Conservation (phyloP, 2,113 vertebrate genomes). For the Tricholaema leucomelas region DNA sequence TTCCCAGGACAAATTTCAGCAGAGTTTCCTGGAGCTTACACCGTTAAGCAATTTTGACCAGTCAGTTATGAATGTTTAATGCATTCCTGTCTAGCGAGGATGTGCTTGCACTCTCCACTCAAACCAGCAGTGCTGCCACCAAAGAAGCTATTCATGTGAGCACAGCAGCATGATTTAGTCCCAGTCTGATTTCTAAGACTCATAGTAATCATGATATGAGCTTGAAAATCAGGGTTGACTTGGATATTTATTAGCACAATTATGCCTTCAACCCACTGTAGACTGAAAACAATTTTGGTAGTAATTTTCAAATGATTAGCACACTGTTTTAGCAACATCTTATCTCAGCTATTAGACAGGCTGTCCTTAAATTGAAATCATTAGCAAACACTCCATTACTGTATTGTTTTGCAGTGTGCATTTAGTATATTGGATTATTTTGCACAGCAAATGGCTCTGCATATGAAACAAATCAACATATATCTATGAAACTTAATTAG, state of each 20-base stretch:
- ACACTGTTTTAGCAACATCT: constrained; percentile 26
- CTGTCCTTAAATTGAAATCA: constrained; percentile 49
- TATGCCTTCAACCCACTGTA: background rate
- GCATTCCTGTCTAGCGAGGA: background rate
- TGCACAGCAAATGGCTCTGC: constrained; percentile 28
- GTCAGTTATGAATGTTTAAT: background rate
- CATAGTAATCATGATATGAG: background rate
- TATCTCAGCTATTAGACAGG: constrained; percentile 44
- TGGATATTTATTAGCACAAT: constrained; percentile 48
- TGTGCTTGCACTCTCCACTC: background rate
- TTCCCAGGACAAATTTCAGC: background rate
- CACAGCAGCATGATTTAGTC: background rate
- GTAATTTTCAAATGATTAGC: constrained; percentile 62
- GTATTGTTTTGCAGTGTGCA: constrained; percentile 35
- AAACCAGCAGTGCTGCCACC: background rate
- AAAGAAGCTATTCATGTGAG: background rate
- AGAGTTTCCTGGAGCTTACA: background rate
- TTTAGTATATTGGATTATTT: constrained; percentile 36
- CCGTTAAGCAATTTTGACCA: background rate
- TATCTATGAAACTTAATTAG: constrained; percentile 33
- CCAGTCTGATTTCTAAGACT: background rate
- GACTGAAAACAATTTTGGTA: constrained; percentile 19
- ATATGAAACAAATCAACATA: constrained; percentile 42
- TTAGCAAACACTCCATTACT: constrained; percentile 42
- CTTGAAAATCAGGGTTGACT: constrained; percentile 28